These are phyloP conservation scores for Tethea ocularis DNA, from an alignment of 2,888 invertebrate genomes.

Conservation along the genomic window DNA sequence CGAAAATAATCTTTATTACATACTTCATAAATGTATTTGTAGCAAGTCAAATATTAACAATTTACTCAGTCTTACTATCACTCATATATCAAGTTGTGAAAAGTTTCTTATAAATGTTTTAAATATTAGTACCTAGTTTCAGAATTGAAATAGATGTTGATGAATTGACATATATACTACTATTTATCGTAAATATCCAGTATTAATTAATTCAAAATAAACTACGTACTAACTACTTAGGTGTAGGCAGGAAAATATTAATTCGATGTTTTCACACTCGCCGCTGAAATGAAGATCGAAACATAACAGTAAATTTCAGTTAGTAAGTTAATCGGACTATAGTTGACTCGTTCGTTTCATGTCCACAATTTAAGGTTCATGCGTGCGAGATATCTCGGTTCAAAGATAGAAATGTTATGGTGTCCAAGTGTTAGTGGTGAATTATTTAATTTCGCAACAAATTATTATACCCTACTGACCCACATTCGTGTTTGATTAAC, in stretches of 20 bases:
- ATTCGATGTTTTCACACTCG: too few relatives aligned
- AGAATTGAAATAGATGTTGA: too few relatives aligned
- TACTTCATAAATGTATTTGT: neutral
- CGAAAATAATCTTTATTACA: neutral
- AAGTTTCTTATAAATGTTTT: neutral
- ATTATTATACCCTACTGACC: neutral
- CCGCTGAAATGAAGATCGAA: neutral
- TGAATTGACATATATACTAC: neutral
- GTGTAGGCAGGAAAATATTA: neutral
- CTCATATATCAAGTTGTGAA: neutral
- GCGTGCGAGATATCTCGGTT: neutral
- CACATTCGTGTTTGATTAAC: neutral
- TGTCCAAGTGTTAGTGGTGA: neutral
- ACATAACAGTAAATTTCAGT: neutral
- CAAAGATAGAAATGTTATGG: neutral
- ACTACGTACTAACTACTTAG: neutral
- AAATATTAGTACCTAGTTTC: neutral
- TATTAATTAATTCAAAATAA: neutral
- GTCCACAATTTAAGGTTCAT: neutral
- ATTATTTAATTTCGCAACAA: neutral
- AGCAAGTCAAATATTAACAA: neutral
- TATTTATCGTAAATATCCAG: neutral
- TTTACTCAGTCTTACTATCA: neutral
- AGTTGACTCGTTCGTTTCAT: neutral
- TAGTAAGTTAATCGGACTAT: neutral